Base-by-base conservation (phyloP, 1,140 invertebrate species). In the Drosophila virilis region DNA sequence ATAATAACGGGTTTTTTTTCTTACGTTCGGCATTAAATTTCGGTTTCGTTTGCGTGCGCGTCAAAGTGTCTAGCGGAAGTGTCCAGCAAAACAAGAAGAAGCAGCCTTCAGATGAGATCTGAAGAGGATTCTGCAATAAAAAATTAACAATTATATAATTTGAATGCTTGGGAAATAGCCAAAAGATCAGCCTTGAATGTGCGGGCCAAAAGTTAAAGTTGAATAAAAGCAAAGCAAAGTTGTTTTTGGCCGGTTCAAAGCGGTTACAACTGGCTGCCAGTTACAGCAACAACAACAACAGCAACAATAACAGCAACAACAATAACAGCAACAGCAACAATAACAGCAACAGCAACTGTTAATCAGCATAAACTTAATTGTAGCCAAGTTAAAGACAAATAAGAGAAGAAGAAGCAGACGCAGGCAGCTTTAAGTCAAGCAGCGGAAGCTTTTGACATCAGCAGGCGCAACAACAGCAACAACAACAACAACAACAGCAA, bases 1-100 rank as follows among this genome's bases (percentile, higher is more conserved):
- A 67, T 70, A 80, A 78, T 83, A 86, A 86, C 82, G 82, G 65
- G 82, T 88, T 88, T 88, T 17, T 17, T 51, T 17, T 10, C 8
- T 7, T 46, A 12, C 28, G 22, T 8, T 6, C 32, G 28, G n/a
- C 57, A 17, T 45, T 51, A 38, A 50, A 40, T 60, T 65, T 65
- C 46, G 12, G 52, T 61, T 51, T 61, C 17, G 43, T 10, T 59
- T 51, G 22, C 62, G 13, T 9, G 12, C 43, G 46, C 28, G 61
- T 51, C 15, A 28, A 59, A 50, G 33, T 48, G 22, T 51, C 52
- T 48, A 48, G 45, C 46, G 58, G 67, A 69, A 85, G 52, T 48
- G 54, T 40, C 38, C 38, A 28, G 22, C 28, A 35, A 32, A 51
- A 17, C 12, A 17, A 59, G 13, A 46, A 59, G 37, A 37, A 52